Evolutionary conservation across 2,113 vertebrate genomes (phyloP).

Genomic region (Neogobius melanostomus): DNA sequence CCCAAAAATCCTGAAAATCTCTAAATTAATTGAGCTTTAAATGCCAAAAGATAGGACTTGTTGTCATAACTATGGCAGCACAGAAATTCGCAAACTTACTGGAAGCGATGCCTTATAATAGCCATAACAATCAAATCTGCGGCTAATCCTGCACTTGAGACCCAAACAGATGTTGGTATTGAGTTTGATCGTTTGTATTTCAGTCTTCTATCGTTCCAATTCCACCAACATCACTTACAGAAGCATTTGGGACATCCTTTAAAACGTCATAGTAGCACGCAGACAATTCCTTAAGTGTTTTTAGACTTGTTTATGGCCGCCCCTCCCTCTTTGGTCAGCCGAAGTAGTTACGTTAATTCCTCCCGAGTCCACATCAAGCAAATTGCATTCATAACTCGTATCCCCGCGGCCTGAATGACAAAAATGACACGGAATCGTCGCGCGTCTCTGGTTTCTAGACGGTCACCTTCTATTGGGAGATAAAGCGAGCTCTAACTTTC

Average conservation of each 20-base stretch:
- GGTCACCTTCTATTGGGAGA: constrained; percentile 27
- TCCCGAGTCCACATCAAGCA: neutral
- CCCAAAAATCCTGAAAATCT: no score
- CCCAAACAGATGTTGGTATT: no score
- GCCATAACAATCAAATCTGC: no score
- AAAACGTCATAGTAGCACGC: neutral
- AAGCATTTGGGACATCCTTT: neutral
- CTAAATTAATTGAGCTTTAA: no score
- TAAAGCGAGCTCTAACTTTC: constrained; percentile 7
- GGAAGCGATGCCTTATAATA: no score
- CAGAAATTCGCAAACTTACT: no score
- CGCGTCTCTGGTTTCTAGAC: constrained; percentile 11
- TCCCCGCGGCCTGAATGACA: neutral
- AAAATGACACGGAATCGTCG: neutral
- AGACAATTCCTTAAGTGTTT: constrained; percentile 6
- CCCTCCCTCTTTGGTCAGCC: neutral
- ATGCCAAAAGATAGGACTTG: no score
- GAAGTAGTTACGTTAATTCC: constrained; percentile 7
- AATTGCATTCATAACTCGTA: constrained; percentile 6
- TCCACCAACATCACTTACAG: neutral
- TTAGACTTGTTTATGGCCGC: constrained; percentile 11
- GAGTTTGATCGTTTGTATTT: neutral
- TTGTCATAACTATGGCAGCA: no score
- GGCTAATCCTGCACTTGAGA: no score
- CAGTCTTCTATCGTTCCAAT: neutral